Evolutionary conservation across 2,888 invertebrate species (phyloP), one percentile per base, ranked within the genome.

Genomic region (Nymphalis polychloros): DNA sequence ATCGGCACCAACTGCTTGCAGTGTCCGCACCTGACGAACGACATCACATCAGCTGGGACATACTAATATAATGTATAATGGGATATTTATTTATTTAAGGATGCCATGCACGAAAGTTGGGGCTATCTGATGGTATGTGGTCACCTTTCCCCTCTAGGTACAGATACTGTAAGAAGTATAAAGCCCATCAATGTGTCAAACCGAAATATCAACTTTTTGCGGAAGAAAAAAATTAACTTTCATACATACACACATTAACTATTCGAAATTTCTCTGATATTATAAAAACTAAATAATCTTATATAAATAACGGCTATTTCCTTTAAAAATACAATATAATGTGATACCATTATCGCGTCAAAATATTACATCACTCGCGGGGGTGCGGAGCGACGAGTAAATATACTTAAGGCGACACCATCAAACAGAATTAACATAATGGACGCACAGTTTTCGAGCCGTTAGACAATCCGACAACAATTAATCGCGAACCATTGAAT

Each of bases 1-100:
- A 99, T 98, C 35, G 99, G 99, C 66, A 94, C 97, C 81, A 99
- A 94, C 88, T 99, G 98, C 87, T 99, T 99, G 95, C 99, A 99
- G 89, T 99, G 99, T 71, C 98, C 98, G 92, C 97, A 97, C 93
- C 93, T 93, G 78, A 0, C 65, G 8, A 31, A 69, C 41, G 47
- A 52, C 49, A 48, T 20, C 64, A 69, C 20, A 8, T 50, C 50
- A n/a, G 50, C 49, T 4, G 1, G 1, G 19, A 13, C 13, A 13
- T 41, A 41, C 41, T 13, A 10, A 41, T 8, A 41, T 41, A 41
- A 41, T 2, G 35, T 41, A 41, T 6, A 6, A 31, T 31, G 6
- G 27, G 27, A 31, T 31, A 31, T 31, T 31, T 31, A 31, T 41
- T 48, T 48, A 48, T 48, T 8, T 13, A 48, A 6, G 8, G 2